A percentile compares a stretch with the other conserved stretches of the same genome.
These are phyloP conservation scores for Pandion haliaetus DNA, from an alignment of 2,113 vertebrate genomes.

Conservation along the genomic window DNA sequence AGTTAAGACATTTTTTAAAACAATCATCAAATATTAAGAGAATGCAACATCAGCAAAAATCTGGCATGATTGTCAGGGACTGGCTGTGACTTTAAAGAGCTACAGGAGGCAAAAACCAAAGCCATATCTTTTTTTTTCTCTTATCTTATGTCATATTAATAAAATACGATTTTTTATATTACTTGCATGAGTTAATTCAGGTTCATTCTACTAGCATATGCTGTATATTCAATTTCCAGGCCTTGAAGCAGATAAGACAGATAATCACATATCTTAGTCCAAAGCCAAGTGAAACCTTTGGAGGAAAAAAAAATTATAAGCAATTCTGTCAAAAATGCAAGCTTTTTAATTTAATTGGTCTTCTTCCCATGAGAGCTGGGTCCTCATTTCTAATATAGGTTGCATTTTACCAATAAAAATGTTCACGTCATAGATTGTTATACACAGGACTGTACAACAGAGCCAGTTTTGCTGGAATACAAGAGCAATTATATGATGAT, in stretches of 20 bases:
- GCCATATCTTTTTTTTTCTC: not conserved
- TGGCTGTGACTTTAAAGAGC: not conserved
- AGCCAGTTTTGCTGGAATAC: not conserved
- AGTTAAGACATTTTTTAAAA: not conserved
- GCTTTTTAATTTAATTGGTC: not conserved
- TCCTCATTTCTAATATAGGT: not conserved
- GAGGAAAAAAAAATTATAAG: not conserved
- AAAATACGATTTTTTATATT: not conserved
- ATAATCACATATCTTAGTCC: not conserved
- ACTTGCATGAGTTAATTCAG: not conserved
- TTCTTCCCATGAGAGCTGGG: not conserved
- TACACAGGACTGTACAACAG: not conserved
- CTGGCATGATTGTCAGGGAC: not conserved
- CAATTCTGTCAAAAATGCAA: not conserved
- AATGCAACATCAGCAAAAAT: not conserved
- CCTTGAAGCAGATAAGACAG: not conserved
- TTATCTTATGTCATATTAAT: not conserved
- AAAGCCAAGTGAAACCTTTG: not conserved
- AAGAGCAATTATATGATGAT: not conserved
- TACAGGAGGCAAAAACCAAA: not conserved
- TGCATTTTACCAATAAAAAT: not conserved
- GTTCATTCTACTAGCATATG: not conserved
- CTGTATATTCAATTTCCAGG: not conserved
- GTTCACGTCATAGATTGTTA: not conserved
- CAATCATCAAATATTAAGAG: not conserved